A percentile compares a stretch with the other conserved stretches of the same genome.
Conservation (phyloP, 2,797 vertebrate genomes). For the Cryptoblepharus egeriae region DNA sequence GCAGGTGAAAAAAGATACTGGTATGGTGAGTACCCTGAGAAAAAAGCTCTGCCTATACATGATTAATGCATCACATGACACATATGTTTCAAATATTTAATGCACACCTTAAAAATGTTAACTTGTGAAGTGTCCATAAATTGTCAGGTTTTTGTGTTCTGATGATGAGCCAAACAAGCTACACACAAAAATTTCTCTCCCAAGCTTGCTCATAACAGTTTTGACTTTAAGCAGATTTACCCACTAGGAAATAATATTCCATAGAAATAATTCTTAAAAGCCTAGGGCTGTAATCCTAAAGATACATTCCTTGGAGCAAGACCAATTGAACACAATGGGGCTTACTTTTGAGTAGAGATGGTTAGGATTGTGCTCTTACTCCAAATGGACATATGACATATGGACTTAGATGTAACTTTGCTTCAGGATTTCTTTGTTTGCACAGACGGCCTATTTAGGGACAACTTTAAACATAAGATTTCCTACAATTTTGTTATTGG, state of each 20-base stretch:
- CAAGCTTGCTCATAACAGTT: background rate
- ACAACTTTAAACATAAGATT: constrained; percentile 47
- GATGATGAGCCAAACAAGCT: background rate
- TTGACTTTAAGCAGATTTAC: background rate
- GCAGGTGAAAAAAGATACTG: no score
- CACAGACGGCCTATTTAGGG: no score
- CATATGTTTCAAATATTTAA: no score
- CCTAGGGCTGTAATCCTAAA: no score
- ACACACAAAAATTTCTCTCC: no score
- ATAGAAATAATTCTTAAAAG: background rate
- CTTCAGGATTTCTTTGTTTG: background rate
- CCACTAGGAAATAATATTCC: background rate
- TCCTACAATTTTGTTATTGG: constrained; percentile 25
- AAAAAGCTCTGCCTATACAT: no score
- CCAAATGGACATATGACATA: background rate
- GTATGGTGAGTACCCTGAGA: no score
- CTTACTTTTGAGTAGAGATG: no score
- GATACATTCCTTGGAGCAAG: no score
- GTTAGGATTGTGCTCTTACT: no score
- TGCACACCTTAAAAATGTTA: background rate
- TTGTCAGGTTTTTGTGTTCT: background rate
- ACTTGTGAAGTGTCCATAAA: background rate
- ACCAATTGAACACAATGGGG: no score
- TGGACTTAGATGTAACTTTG: background rate
- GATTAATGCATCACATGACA: background rate